Conservation (phyloP, 2,888 invertebrate species). For the Leptopilina myrica region DNA sequence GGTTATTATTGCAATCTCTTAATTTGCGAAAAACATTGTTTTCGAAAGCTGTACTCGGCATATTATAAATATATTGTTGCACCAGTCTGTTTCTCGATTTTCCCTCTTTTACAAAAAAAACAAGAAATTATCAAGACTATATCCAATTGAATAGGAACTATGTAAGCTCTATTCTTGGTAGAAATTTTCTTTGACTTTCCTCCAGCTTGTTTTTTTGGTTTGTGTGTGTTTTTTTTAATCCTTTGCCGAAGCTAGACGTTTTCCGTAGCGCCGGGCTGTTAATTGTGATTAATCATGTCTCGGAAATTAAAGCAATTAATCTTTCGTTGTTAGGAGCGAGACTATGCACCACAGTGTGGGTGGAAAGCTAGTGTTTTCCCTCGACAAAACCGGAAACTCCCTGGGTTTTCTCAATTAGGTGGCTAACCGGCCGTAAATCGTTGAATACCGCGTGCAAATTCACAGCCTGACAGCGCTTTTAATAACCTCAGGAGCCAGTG, state of each 20-base stretch:
- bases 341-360: conserved; percentile 47
- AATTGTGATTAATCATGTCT: conserved; percentile 74
- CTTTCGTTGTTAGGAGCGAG: conserved; percentile 61
- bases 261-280: conserved; percentile 64
- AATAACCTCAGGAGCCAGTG: conserved; percentile 24
- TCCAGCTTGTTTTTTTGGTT: not conserved
- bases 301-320: conserved; percentile 75
- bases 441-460: conserved; percentile 44
- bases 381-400: conserved; percentile 56
- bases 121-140: not conserved
- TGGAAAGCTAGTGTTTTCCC: conserved; percentile 54
- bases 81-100: not conserved
- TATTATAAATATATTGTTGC: not conserved
- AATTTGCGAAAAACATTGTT: conserved; percentile 71
- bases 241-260: conserved; percentile 45
- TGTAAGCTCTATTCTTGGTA: not conserved
- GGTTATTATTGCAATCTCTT: conserved; percentile 74
- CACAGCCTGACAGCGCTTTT: conserved; percentile 24
- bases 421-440: conserved; percentile 54
- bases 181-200: not conserved
- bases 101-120: not conserved
- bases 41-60: conserved; percentile 44
- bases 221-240: conserved; percentile 33
- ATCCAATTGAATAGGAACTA: conserved; percentile 4
- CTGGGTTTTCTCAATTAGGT: conserved; percentile 59